A percentile compares a stretch with the other conserved stretches of the same genome.
These are phyloP conservation scores for Tachina grossa DNA, from an alignment of 2,888 invertebrate genomes.

Conservation along the genomic window DNA sequence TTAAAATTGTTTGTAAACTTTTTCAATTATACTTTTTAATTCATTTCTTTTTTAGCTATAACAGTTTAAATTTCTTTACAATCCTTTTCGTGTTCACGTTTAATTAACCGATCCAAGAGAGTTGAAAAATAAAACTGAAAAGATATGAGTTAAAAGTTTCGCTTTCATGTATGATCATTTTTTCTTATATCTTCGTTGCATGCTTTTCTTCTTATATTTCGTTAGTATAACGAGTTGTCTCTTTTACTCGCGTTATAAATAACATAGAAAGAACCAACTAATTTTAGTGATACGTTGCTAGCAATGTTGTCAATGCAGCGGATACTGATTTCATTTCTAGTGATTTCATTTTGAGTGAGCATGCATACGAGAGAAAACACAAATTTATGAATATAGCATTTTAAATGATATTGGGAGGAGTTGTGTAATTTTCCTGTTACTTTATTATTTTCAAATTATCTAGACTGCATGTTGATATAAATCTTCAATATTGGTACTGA, in stretches of 20 bases:
- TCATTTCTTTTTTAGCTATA: constrained; percentile 49
- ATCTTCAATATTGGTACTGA: no score
- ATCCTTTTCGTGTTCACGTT: constrained; percentile 47
- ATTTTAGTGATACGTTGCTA: constrained; percentile 45
- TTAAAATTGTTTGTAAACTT: constrained; percentile 50
- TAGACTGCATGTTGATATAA: no score
- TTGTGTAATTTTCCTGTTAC: no score
- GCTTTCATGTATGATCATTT: constrained; percentile 69
- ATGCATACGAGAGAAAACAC: no score
- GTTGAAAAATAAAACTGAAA: constrained; percentile 79
- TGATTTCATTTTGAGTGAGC: neutral
- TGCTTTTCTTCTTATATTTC: constrained; percentile 49
- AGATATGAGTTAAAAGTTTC: constrained; percentile 64
- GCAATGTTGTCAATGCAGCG: constrained; percentile 27
- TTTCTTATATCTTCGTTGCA: constrained; percentile 40
- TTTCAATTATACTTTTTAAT: constrained; percentile 35
- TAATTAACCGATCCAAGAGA: constrained; percentile 78
- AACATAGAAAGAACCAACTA: constrained; percentile 17
- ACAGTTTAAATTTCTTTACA: constrained; percentile 36
- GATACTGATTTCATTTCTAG: neutral
- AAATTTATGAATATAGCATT: no score
- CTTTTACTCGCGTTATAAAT: neutral
- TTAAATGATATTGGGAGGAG: no score
- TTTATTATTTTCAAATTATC: no score
- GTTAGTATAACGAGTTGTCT: constrained; percentile 5